Evolutionary conservation across 2,113 vertebrate genomes (phyloP), one percentile per base, ranked within the genome.

Genomic region (Gasterosteus nipponicus): DNA sequence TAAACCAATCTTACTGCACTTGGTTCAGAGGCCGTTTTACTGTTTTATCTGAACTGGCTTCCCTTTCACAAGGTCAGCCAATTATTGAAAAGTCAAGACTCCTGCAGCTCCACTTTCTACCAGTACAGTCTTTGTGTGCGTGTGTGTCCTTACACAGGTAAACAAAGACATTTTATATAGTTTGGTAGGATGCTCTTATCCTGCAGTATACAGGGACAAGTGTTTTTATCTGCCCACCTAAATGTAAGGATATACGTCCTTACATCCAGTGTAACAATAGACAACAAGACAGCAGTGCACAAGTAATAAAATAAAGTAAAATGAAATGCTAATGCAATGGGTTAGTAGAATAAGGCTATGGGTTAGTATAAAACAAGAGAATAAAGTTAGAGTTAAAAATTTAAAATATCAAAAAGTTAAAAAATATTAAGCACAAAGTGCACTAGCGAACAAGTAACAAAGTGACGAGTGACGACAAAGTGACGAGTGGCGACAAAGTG

Each of bases 1-100:
- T 62, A 67, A 73, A 68, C 62, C 54, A 16, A 60, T 61, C 35
- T 53, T 16, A n/a, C 41, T 22, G 18, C 22, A 39, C 11, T 47
- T 51, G 15, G 41, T 41, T 79, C 33, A 61, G 15, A 38, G 39
- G 12, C 46, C 5, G 12, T 66, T 62, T 63, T 54, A 14, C 33
- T 60, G 35, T 38, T 54, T n/a, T 15, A 44, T 51, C 9, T 57
- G 31, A 59, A 44, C 46, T 29, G 14, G n/a, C 8, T 41, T 4
- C 35, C 2, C 7, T 26, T 2, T 51, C 41, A 57, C 61, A 65
- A 44, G 7, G 35, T 16, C n/a, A 31, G 15, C 9, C 19, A 29
- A 3, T 19, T 10, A 7, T 33, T 41, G 33, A 18, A 6, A 57
- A 39, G 51, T 58, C 49, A 49, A 65, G 51, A 12, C 9, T 33